Base-by-base conservation (phyloP, 2,797 vertebrate species). In the Paratrypauchen microcephalus region DNA sequence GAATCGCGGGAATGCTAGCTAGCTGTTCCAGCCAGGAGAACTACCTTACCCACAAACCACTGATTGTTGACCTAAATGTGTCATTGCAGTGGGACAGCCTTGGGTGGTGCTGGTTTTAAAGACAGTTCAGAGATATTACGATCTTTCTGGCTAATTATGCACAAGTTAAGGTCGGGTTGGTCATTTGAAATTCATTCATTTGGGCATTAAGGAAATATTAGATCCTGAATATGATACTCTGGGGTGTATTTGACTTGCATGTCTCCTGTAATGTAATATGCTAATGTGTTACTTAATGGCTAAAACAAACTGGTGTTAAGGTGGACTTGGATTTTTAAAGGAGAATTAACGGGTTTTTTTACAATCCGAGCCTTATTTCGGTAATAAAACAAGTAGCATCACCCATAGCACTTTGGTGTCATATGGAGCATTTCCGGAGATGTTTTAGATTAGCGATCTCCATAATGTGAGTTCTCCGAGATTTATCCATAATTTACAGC, bases 181-280 rank as follows among this genome's bases (percentile, higher is more conserved):
- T 15, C 36, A 26, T 68, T 60, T 59, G 28, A 45, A 73, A 59
- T 45, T 23, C 9, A 5, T n/a, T n/a, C n/a, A n/a, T n/a, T n/a
- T n/a, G n/a, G n/a, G n/a, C 21, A 58, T 70, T 18, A 47, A 24
- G 5, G 69, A 67, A 4, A 66, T 55, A 64, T 56, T 56, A 15
- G n/a, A 23, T 19, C n/a, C 36, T 6, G 32, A 50, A 72, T 48
- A 21, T 30, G 32, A 66, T 15, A 6, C 55, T 6, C 65, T 61
- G 63, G 67, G 62, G 68, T 45, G 16, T 6, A 60, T 30, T 65
- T 63, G 59, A 82, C 7, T 45, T 13, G 62, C 41, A 70, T 45
- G 41, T 45, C 19, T 59, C 26, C 63, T n/a, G 54, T 23, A 55
- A 7, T 71, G 48, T 52, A n/a, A 52, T 45, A 45, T 45, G 41